Base-by-base conservation (phyloP, 2,888 invertebrate genomes). In the Zeuzera pyrina region DNA sequence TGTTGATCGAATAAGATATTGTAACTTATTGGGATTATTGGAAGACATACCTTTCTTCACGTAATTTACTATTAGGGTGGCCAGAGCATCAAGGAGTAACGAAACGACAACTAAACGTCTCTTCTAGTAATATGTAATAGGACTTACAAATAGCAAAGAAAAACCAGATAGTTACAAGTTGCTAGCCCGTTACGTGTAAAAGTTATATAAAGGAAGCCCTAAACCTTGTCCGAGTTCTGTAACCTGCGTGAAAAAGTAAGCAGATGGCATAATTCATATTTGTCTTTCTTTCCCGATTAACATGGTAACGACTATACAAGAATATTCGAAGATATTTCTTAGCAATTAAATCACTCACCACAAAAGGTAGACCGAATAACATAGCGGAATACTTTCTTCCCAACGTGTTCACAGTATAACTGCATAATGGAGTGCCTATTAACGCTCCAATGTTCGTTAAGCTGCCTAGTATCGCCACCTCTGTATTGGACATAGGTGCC, bases 361-460 rank as follows among this genome's bases (percentile, higher is more conserved):
- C 39, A 34, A 38, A 39, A 6, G 42, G 43, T 5, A 43, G 3
- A 10, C 43, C 43, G 23, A 39, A 39, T 23, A 43, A 23, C 28
- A 43, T 35, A 1, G 36, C 39, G 6, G 43, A 31, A 5, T 35
- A 36, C 27, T 38, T 42, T 16, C 43, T 31, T 2, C 43, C 43
- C 2, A 36, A 25, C 7, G 15, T 35, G 15, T 42, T 31, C 5
- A 43, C 13, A 2, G 32, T 30, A 5, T 36, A 35, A 1, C 39
- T 39, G 26, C 41, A 42, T 10, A 43, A 36, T 5, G 43, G 43
- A 1, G 43, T 43, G 16, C 16, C 36, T 1, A 35, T 6, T 19
- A 43, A 12, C 3, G 34, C 43, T 0, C 43, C 43, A 1, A 39
- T 21, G 13, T 42, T 43, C n/a, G 39, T 23, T 3, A 43, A 24